Conservation (phyloP, 2,888 invertebrate species). For the Perizoma flavofasciatum region DNA sequence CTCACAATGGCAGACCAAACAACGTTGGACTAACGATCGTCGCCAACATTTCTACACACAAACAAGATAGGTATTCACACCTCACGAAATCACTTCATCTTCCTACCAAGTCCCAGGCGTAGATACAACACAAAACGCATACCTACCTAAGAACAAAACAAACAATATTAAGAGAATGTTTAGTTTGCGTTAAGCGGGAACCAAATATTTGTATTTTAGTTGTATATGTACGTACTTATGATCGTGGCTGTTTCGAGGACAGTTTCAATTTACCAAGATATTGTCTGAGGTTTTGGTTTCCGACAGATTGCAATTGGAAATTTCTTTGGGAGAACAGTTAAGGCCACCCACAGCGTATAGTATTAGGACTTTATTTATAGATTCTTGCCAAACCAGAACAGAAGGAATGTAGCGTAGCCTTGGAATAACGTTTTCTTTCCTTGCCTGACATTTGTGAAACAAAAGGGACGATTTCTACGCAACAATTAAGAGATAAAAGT, state of each 20-base stretch:
- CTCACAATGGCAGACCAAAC: background rate
- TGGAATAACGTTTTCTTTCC: too few relatives aligned
- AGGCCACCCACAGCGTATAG: too few relatives aligned
- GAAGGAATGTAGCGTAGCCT: too few relatives aligned
- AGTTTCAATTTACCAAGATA: slow-evolving; percentile 13
- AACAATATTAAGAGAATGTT: slow-evolving; percentile 17
- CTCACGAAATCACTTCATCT: background rate
- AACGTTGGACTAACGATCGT: background rate
- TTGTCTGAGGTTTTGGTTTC: slow-evolving; percentile 8
- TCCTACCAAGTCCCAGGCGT: too few relatives aligned
- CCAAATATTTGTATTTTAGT: slow-evolving; percentile 16
- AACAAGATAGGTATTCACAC: slow-evolving; percentile 1
- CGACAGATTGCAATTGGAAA: slow-evolving; percentile 3
- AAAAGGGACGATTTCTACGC: too few relatives aligned
- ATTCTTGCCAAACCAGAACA: too few relatives aligned
- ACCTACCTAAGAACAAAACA: slow-evolving; percentile 5
- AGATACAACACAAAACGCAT: too few relatives aligned
- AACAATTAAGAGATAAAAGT: too few relatives aligned
- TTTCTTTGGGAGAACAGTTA: too few relatives aligned
- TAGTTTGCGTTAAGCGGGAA: slow-evolving; percentile 17
- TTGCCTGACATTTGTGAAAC: too few relatives aligned
- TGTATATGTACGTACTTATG: slow-evolving; percentile 9
- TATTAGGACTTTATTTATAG: too few relatives aligned
- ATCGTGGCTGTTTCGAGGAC: slow-evolving; percentile 1
- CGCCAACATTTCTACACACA: slow-evolving; percentile 4